phyloP scores from a whole-genome alignment of 2,797 vertebrate species.

The Cyprinodon diabolis region DNA sequence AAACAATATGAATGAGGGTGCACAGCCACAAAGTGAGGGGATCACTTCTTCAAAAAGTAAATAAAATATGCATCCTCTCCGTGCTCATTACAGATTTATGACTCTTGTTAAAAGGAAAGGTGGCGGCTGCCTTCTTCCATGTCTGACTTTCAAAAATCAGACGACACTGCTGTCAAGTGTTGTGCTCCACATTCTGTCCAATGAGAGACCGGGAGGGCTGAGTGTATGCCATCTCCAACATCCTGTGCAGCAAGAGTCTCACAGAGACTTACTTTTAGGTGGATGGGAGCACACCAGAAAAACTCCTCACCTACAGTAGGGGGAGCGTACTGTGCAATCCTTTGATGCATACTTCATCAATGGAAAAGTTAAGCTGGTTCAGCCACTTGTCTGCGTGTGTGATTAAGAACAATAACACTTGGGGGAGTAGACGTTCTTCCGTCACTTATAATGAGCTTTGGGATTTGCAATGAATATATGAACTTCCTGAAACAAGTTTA shows the following conservation, averaged over 20 bases:
- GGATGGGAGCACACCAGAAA: conserved; percentile 51
- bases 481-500: conserved; percentile 62
- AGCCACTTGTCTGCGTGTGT: conserved; percentile 57
- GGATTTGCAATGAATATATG: conserved; percentile 60
- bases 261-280: conserved; percentile 59
- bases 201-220: conserved; percentile 69
- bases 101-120: conserved; percentile 82
- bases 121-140: conserved; percentile 74
- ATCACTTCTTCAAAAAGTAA: conserved; percentile 79
- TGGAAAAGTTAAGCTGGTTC: conserved; percentile 73
- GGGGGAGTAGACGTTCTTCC: conserved; percentile 59
- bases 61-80: conserved; percentile 82
- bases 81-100: conserved; percentile 84
- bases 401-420: conserved; percentile 73
- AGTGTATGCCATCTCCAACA: conserved; percentile 52
- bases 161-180: conserved; percentile 76
- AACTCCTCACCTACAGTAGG: conserved; percentile 73
- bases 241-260: conserved; percentile 56
- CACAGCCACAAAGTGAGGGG: conserved; percentile 72
- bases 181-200: conserved; percentile 82
- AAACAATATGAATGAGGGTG: conserved; percentile 55
- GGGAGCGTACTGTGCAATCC: conserved; percentile 43
- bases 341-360: conserved; percentile 80
- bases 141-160: conserved; percentile 78
- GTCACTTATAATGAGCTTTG: conserved; percentile 74